phyloP scores from a whole-genome alignment of 2,113 vertebrate species.

The Thinocorus orbignyianus region DNA sequence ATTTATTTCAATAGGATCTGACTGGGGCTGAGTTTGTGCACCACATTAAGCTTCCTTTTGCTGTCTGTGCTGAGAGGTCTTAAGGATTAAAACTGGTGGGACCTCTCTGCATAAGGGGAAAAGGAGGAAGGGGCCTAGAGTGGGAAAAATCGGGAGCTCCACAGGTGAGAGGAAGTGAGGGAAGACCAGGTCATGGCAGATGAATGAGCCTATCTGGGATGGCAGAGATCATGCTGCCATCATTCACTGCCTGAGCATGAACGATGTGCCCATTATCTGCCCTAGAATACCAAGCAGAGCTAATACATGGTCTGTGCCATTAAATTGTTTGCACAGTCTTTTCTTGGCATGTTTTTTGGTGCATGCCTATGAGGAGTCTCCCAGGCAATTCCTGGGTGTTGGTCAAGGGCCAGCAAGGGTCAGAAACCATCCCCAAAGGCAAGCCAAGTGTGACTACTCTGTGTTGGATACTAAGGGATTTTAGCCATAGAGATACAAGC shows the following conservation, averaged over 20 bases:
- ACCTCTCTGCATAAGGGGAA: neutral
- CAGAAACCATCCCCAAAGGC: neutral
- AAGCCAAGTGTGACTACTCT: neutral
- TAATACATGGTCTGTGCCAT: neutral
- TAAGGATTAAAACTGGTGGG: neutral
- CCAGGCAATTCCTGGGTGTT: neutral
- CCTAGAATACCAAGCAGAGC: neutral
- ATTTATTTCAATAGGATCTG: neutral
- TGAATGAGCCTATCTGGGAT: neutral
- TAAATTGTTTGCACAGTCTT: neutral
- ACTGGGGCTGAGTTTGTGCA: neutral
- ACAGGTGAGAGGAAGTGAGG: neutral
- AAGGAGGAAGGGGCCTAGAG: neutral
- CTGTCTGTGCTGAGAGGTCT: neutral
- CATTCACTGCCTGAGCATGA: accelerated
- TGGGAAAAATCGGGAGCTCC: neutral
- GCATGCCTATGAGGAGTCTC: neutral
- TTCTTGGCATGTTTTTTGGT: neutral
- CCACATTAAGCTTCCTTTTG: neutral
- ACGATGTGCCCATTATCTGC: neutral
- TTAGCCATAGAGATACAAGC: neutral
- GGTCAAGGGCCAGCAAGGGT: neutral
- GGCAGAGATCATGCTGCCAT: neutral
- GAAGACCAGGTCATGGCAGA: accelerated
- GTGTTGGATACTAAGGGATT: neutral